Evolutionary conservation across 1,140 invertebrate genomes (phyloP).

Genomic region (Calosoma granatense): DNA sequence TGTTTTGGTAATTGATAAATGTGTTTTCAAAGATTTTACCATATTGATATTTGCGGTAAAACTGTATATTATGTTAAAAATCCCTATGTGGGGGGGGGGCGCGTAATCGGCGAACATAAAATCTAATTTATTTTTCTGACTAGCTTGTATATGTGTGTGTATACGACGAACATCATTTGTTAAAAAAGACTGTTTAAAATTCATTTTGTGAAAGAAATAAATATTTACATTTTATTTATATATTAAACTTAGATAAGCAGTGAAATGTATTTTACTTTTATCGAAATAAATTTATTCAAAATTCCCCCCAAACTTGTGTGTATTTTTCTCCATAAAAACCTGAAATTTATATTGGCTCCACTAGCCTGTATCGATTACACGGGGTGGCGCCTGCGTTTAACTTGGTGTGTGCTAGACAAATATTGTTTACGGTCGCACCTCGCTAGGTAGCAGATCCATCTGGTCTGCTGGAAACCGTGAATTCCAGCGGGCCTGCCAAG

Average conservation of each 20-base stretch:
- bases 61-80: too few relatives aligned
- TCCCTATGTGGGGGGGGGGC: too few relatives aligned
- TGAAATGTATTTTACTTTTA: constrained; percentile 4
- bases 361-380: constrained; percentile 24
- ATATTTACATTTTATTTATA: background rate
- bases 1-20: too few relatives aligned
- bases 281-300: constrained; percentile 8
- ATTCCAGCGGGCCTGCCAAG: background rate
- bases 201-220: constrained; percentile 16
- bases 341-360: background rate
- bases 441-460: too few relatives aligned
- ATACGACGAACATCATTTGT: too few relatives aligned
- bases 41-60: too few relatives aligned
- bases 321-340: background rate
- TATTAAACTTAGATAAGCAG: background rate
- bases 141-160: too few relatives aligned
- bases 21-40: too few relatives aligned
- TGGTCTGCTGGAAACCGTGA: background rate
- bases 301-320: background rate
- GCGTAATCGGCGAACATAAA: too few relatives aligned
- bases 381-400: constrained; percentile 17
- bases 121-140: too few relatives aligned
- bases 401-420: background rate
- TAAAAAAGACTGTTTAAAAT: constrained; percentile 23
- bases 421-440: too few relatives aligned